Evolutionary conservation across 2,888 invertebrate genomes (phyloP).

Genomic region (Physocephala rufipes): DNA sequence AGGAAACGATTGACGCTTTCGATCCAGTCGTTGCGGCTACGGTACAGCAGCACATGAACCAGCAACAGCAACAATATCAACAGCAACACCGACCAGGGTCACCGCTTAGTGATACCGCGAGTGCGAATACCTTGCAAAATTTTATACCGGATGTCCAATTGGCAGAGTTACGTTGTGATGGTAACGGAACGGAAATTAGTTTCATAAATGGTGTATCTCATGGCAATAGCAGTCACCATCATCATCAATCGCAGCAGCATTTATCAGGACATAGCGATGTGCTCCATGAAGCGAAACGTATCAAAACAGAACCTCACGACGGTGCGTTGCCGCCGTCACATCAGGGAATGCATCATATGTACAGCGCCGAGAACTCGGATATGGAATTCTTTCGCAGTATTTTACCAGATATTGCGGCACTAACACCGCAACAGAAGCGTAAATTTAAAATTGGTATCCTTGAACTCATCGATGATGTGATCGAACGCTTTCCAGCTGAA

Average conservation of each 20-base stretch:
- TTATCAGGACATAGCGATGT: conserved; percentile 39
- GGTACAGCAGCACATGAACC: conserved; percentile 44
- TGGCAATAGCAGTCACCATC: conserved; percentile 37
- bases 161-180: conserved; percentile 51
- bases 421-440: conserved; percentile 68
- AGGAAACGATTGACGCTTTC: conserved; percentile 62
- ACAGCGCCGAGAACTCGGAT: conserved; percentile 56
- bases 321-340: conserved; percentile 36
- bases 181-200: conserved; percentile 38
- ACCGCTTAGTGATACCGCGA: conserved; percentile 52
- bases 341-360: conserved; percentile 42
- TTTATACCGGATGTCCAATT: conserved; percentile 61
- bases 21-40: conserved; percentile 55
- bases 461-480: conserved; percentile 67
- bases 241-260: conserved; percentile 33
- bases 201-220: conserved; percentile 29
- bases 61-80: background rate
- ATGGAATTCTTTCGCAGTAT: conserved; percentile 69
- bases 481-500: conserved; percentile 58
- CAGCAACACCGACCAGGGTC: conserved; percentile 24
- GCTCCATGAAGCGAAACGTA: conserved; percentile 53
- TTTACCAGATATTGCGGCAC: conserved; percentile 67
- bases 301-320: conserved; percentile 54
- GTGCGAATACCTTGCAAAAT: conserved; percentile 61
- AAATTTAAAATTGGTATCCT: conserved; percentile 69